Evolutionary conservation across 2,888 invertebrate genomes (phyloP).

Genomic region (Pandemis corylana): DNA sequence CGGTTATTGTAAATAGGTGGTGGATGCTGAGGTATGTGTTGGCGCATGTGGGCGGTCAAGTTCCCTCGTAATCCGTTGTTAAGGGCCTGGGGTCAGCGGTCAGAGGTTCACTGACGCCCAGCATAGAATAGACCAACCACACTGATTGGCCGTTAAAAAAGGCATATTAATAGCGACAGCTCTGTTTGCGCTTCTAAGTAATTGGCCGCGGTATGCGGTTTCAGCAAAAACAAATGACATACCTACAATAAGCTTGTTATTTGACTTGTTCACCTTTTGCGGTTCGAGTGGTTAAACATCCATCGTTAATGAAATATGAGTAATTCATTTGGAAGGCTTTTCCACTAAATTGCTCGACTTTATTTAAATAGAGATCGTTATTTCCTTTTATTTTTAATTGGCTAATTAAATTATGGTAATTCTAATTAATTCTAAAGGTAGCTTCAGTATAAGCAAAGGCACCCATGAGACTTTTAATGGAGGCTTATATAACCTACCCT

Average conservation of each 20-base stretch:
- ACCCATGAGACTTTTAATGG: background rate
- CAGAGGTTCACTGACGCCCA: slow-evolving; percentile 67
- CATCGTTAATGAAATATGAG: slow-evolving; percentile 22
- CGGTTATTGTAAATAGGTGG: slow-evolving; percentile 46
- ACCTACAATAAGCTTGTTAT: slow-evolving; percentile 32
- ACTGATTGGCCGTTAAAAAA: slow-evolving; percentile 69
- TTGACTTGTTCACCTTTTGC: slow-evolving; percentile 30
- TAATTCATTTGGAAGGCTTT: background rate
- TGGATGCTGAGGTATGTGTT: slow-evolving; percentile 49
- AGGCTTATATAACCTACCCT: background rate
- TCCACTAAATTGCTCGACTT: background rate
- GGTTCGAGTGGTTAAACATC: slow-evolving; percentile 8
- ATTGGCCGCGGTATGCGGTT: slow-evolving; percentile 65
- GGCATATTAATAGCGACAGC: slow-evolving; percentile 64
- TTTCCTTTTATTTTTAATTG: background rate
- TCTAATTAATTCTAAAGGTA: background rate
- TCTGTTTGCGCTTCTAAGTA: slow-evolving; percentile 70
- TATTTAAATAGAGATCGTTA: background rate
- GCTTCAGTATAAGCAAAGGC: background rate
- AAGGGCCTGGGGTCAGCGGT: slow-evolving; percentile 60
- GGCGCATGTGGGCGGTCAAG: slow-evolving; percentile 76
- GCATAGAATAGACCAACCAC: slow-evolving; percentile 61
- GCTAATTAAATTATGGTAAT: background rate
- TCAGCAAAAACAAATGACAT: slow-evolving; percentile 49
- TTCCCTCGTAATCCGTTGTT: slow-evolving; percentile 72